Conservation (phyloP, 1,140 invertebrate species). For the Penaeus japonicus region DNA sequence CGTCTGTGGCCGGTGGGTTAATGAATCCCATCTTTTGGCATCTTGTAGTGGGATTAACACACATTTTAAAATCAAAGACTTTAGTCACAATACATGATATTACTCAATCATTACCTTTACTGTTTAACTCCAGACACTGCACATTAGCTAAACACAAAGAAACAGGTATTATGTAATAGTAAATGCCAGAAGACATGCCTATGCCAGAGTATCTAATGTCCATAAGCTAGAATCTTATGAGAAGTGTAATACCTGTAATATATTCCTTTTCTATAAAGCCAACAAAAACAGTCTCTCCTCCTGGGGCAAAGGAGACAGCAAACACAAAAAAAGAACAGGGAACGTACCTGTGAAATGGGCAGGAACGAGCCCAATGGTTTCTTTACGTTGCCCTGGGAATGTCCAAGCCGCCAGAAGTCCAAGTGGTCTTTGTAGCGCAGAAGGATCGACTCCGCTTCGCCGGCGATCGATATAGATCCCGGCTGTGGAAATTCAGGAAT, state of each 20-base stretch:
- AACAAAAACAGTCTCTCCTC: conserved; percentile 18
- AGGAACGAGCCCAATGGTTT: background rate
- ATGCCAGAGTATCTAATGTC: too few species aligned
- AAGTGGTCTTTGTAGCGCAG: conserved; percentile 75
- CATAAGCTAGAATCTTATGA: background rate
- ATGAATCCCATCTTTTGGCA: too few species aligned
- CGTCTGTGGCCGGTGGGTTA: too few species aligned
- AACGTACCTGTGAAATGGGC: conserved; percentile 15
- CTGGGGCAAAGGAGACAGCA: too few species aligned
- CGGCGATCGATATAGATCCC: conserved; percentile 71
- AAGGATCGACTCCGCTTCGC: conserved; percentile 71
- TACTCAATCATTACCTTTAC: too few species aligned
- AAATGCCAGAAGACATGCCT: too few species aligned
- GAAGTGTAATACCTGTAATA: background rate
- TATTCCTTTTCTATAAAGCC: background rate
- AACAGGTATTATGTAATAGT: too few species aligned
- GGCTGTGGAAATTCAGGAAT: conserved; percentile 62
- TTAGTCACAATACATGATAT: too few species aligned
- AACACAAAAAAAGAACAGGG: background rate
- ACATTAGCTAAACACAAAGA: too few species aligned
- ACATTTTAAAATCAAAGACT: too few species aligned
- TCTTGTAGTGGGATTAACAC: too few species aligned
- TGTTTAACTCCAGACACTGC: too few species aligned
- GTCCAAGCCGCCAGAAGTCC: conserved; percentile 73
- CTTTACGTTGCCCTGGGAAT: background rate